These are phyloP conservation scores for Alauda arvensis DNA, from an alignment of 2,797 vertebrate genomes.

Conservation along the genomic window DNA sequence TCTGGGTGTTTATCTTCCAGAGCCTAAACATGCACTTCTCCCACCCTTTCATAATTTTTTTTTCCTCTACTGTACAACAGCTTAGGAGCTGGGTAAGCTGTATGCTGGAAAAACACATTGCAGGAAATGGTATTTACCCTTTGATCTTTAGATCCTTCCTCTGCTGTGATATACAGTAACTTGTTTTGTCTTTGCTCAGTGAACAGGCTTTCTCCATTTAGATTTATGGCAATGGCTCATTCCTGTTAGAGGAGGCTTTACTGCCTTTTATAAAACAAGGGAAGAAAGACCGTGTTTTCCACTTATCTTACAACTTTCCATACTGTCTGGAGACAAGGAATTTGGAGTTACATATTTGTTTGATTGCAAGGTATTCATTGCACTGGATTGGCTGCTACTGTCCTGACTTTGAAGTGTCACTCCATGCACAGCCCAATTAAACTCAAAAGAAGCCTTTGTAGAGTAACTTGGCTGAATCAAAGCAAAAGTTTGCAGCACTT, in stretches of 20 bases:
- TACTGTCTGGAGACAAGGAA: not conserved
- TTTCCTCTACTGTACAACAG: not conserved
- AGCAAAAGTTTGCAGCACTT: not conserved
- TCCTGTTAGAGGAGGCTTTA: not conserved
- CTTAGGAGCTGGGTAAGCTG: constrained; percentile 1
- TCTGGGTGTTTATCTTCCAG: not conserved
- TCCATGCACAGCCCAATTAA: not conserved
- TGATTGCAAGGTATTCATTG: not conserved
- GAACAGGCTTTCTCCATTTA: constrained; percentile 31
- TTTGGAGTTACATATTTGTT: not conserved
- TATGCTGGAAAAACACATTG: constrained; percentile 29
- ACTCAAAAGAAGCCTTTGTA: not conserved
- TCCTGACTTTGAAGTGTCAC: not conserved
- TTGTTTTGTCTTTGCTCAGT: constrained; percentile 11
- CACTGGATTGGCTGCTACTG: not conserved
- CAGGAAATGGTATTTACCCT: constrained; percentile 33
- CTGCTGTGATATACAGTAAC: not conserved
- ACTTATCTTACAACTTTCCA: not conserved
- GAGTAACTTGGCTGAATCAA: not conserved
- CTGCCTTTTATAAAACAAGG: not conserved
- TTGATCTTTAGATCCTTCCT: constrained; percentile 31
- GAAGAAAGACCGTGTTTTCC: not conserved
- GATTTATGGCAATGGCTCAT: constrained; percentile 5
- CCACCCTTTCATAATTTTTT: not conserved
- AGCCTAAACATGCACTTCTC: not conserved